Evolutionary conservation across 2,113 vertebrate genomes (phyloP), one percentile per base, ranked within the genome.

Genomic region (Neopipo cinnamomea): DNA sequence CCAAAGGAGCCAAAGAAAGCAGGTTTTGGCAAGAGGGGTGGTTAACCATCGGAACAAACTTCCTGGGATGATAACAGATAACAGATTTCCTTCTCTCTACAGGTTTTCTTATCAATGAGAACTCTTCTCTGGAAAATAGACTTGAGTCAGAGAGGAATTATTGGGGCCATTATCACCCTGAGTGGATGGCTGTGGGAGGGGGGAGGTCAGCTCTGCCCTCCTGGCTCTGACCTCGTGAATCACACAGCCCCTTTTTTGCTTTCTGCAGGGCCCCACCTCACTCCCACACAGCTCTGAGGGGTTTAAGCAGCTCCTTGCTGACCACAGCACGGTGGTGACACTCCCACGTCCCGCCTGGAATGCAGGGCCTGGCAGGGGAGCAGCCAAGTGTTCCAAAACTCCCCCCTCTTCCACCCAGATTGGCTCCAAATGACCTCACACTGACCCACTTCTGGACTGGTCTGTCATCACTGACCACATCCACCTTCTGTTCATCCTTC

Each of bases 1-100:
- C 23, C 41, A 30, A n/a, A 80, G 47, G 30, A 93, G 90, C 72
- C 94, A 89, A 90, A 82, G 66, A 66, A 47, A 95, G 35, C 49
- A 72, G 1, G 1, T 58, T 85, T 87, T 75, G 75, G 74, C 76
- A 80, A 41, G 75, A 75, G 46, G 9, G 27, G 31, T n/a, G 68
- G 44, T 59, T 17, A 50, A 37, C n/a, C 31, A 70, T 7, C 41
- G 75, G 78, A 90, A 61, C 31, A 50, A 73, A 83, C 33, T 76
- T 28, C 37, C 18, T n/a, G 77, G 37, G 5, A 18, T 33, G 65
- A 25, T 12, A 56, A 82, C 33, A 85, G 46, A 85, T 46, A 56
- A 82, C 33, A 85, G 42, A 88, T 63, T 85, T 87, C 62, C n/a
- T 65, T 59, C 27, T 82, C 49, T 87, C 68, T 56, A 20, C 47